Evolutionary conservation across 92 coral and sea anemone genomes (phyloP).

Genomic region (Scolanthus callimorphus): DNA sequence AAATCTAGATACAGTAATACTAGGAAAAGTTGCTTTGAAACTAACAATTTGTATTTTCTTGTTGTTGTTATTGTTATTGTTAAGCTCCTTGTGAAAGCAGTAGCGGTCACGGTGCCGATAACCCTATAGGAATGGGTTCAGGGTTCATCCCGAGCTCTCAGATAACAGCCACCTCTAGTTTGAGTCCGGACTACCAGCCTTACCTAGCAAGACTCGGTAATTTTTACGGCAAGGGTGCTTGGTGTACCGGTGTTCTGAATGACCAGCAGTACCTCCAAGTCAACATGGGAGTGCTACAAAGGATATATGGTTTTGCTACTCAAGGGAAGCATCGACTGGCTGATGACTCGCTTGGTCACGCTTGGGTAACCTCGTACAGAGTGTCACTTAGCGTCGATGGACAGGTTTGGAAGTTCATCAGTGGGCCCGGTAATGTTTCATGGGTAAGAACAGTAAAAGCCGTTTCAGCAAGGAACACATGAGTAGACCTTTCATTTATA

Average conservation of each 20-base stretch:
- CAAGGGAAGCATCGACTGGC: conserved; percentile 63
- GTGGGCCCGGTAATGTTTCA: background rate
- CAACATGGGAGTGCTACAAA: conserved; percentile 41
- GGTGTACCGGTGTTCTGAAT: conserved; percentile 69
- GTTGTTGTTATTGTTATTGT: background rate
- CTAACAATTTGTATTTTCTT: background rate
- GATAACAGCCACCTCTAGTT: conserved; percentile 48
- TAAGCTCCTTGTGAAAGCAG: conserved; percentile 1
- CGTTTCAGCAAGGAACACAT: too few species aligned
- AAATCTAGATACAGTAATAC: background rate
- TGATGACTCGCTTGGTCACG: conserved; percentile 32
- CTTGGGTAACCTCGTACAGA: conserved; percentile 51
- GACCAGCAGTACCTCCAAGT: conserved; percentile 57
- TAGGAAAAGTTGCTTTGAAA: background rate
- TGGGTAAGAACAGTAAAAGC: background rate
- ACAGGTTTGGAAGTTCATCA: conserved; percentile 10
- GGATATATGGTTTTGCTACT: conserved; percentile 43
- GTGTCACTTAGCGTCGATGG: conserved; percentile 28
- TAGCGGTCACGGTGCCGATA: background rate
- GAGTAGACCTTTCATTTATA: too few species aligned
- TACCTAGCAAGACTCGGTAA: conserved; percentile 45
- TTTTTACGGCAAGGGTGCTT: conserved; percentile 58
- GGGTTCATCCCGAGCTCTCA: conserved; percentile 13
- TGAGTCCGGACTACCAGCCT: conserved; percentile 48
- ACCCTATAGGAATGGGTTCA: conserved; percentile 25